phyloP scores from a whole-genome alignment of 2,113 vertebrate genomes.

The Regulus satrapa region DNA sequence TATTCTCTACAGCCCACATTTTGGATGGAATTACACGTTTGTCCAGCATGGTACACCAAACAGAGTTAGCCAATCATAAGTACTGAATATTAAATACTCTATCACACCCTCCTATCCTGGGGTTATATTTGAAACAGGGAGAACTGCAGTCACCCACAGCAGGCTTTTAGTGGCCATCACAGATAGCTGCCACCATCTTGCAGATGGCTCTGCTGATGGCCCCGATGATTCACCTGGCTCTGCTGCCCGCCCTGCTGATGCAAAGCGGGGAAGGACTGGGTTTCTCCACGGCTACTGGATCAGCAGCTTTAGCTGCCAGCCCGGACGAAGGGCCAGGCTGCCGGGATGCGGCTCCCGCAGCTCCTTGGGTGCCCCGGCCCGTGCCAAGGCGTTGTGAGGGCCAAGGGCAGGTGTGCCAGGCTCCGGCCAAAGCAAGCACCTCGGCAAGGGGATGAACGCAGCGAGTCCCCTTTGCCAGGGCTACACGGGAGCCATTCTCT shows the following conservation, averaged over 20 bases:
- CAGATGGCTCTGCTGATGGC: not conserved
- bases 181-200: not conserved
- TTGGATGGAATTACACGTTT: not conserved
- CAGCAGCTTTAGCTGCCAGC: not conserved
- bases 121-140: not conserved
- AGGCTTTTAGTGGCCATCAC: not conserved
- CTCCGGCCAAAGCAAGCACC: fast-evolving
- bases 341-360: fast-evolving
- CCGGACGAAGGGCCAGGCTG: not conserved
- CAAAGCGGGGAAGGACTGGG: no score
- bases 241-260: fast-evolving
- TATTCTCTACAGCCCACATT: not conserved
- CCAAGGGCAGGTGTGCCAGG: fast-evolving
- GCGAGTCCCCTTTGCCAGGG: not conserved
- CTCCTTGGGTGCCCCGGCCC: not conserved
- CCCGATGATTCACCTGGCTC: fast-evolving
- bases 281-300: fast-evolving
- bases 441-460: not conserved
- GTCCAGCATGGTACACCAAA: not conserved
- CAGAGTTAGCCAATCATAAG: not conserved
- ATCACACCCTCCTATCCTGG: not conserved
- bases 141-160: not conserved
- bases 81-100: not conserved
- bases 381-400: not conserved
- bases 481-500: not conserved